Evolutionary conservation across 2,113 vertebrate species (phyloP), one percentile per base, ranked within the genome.

Genomic region (Urocitellus parryii): DNA sequence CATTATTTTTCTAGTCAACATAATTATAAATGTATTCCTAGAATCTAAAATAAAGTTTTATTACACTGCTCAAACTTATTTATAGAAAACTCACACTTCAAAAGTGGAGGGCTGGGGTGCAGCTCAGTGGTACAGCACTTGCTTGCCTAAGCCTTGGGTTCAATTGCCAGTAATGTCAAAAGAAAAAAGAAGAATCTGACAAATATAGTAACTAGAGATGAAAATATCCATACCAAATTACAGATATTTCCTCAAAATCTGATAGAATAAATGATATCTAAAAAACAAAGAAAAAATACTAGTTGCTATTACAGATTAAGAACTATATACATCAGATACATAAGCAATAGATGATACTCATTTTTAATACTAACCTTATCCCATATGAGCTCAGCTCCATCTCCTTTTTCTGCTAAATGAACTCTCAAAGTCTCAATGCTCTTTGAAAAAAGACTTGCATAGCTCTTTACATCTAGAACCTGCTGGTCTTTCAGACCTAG

Each of bases 401-500:
- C 99, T 68, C 99, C 99, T 92, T 99, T 99, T 91, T 99, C 98
- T 42, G 98, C 98, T 97, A 99, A 99, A 95, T 99, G 99, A 86
- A 98, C 98, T 94, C 99, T 98, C 82, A 99, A 99, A 8, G 99
- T 99, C 96, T 99, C 99, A 81, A 99, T 99, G 48, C 99, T 99
- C 95, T 98, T 98, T 88, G 98, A 98, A 98, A 99, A 99, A 39
- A 99, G 98, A 93, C 98, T 98, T 85, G 99, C 99, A 83, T 99
- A 99, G 91, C 99, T 99, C 97, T 98, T 99, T 51, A 99, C 98
- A 88, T 99, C 99, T 17, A 99, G 98, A 95, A 99, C 99, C 97
- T 99, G 99, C 96, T 99, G 99, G 98, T 99, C 99, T 98, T 99
- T 99, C 95, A 99, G 94, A 77, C 99, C 98, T 24, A 97, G 97